Conservation (phyloP, 2,113 vertebrate species). For the Pelodiscus sinensis region DNA sequence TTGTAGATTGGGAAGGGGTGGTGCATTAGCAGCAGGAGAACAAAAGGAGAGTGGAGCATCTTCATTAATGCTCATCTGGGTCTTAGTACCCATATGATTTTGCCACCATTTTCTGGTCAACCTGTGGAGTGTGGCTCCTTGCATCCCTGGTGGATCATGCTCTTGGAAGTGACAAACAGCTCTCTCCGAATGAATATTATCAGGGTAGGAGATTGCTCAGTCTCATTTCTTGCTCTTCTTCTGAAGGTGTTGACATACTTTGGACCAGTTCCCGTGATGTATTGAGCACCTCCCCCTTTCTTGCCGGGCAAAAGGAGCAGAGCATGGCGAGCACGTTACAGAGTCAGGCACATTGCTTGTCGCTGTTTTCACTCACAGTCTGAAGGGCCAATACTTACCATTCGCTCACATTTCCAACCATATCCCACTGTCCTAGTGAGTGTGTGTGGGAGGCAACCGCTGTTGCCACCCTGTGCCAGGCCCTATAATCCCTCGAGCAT, state of each 20-base stretch:
- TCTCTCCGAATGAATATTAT: not conserved
- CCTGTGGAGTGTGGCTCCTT: not conserved
- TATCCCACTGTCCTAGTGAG: too few relatives aligned
- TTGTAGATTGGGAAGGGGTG: not conserved
- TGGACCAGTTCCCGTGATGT: not conserved
- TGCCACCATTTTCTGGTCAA: not conserved
- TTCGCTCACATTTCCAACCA: not conserved
- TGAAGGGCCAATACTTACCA: not conserved
- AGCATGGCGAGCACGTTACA: not conserved
- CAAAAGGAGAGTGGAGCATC: not conserved
- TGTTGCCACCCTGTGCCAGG: too few relatives aligned
- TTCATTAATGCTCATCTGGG: not conserved
- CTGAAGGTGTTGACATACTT: not conserved
- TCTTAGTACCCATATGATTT: not conserved
- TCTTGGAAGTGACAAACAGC: not conserved
- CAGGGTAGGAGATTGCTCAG: not conserved
- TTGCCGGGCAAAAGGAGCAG: not conserved
- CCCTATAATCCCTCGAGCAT: too few relatives aligned
- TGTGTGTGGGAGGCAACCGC: too few relatives aligned
- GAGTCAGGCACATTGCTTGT: not conserved
- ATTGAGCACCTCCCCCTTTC: not conserved
- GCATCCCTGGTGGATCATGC: not conserved
- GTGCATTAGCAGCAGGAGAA: not conserved
- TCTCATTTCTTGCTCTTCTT: not conserved
- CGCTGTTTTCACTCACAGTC: not conserved